Base-by-base conservation (phyloP, 2,113 vertebrate species). In the Ceyx margarethae region DNA sequence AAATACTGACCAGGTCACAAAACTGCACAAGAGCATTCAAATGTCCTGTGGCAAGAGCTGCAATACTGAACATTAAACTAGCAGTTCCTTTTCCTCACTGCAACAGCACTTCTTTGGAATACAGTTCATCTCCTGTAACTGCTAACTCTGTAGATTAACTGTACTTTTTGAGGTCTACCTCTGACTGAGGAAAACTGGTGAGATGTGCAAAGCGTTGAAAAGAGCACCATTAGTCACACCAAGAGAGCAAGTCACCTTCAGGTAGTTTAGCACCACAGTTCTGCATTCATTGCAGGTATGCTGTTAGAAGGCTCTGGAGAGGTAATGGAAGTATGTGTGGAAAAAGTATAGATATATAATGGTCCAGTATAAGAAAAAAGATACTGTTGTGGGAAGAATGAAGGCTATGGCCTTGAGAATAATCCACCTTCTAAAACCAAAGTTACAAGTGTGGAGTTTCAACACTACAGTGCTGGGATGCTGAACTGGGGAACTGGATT, bases 1-100 rank as follows among this genome's bases (percentile, higher is more conserved):
- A 93, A 94, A 93, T 95, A 95, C 7, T 77, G 72, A 91, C 60
- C 84, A 89, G 78, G 76, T 94, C 77, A 95, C 89, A 91, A 65
- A 93, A 94, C 86, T 81, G 60, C 75, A 94, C 61, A 4, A 89
- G 71, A 92, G 91, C 53, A 89, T 83, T 85, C 66, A 82, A 90
- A 89, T 13, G 20, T 89, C 74, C 56, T 90, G 75, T 46, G 74
- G 79, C 65, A 91, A 93, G 87, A 81, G n/a, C 37, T 92, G 90
- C 65, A 60, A 67, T 67, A 76, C 51, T 37, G 37, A 88, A 65
- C 71, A 86, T 7, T 33, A 67, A 64, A 67, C 23, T 23, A 62
- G 62, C 62, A 45, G 64, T 20, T 89, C 69, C 80, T 71, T 78
- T 25, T 69, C 66, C 76, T 69, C 73, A 21, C 43, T 79, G 72